phyloP scores from a whole-genome alignment of 2,888 invertebrate species.

The Dexiosoma caninum region DNA sequence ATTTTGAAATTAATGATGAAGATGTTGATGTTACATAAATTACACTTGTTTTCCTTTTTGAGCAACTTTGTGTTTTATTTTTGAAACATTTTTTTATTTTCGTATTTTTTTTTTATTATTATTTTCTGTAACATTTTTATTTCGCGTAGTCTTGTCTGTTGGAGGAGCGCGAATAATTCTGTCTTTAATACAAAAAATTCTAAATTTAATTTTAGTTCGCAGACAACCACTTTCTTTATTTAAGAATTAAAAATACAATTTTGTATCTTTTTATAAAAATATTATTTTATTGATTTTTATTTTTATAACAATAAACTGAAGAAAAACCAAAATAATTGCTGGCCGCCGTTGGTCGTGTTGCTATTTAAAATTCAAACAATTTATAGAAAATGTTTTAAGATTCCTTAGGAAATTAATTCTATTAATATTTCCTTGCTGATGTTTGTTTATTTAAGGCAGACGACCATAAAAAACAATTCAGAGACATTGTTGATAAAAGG shows the following conservation, averaged over 20 bases:
- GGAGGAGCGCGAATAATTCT: slow-evolving; percentile 29
- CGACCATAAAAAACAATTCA: neutral
- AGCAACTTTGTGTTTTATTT: slow-evolving; percentile 42
- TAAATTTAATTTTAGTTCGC: slow-evolving; percentile 53
- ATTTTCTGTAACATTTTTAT: neutral
- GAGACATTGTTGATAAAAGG: slow-evolving; percentile 21
- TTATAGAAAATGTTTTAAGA: slow-evolving; percentile 39
- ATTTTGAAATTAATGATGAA: slow-evolving; percentile 14
- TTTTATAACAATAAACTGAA: slow-evolving; percentile 47
- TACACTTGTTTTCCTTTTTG: neutral
- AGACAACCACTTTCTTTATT: slow-evolving; percentile 59
- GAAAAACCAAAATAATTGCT: slow-evolving; percentile 19
- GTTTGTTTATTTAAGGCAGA: neutral
- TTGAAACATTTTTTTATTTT: slow-evolving; percentile 23
- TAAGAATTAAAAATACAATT: slow-evolving; percentile 41
- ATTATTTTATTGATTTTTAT: slow-evolving; percentile 57
- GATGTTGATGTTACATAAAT: neutral
- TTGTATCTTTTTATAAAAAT: slow-evolving; percentile 37
- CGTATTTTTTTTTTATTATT: neutral
- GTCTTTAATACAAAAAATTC: slow-evolving; percentile 37
- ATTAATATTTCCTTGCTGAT: slow-evolving; percentile 34
- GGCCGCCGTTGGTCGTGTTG: slow-evolving; percentile 18
- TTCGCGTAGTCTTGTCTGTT: neutral
- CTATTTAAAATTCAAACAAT: slow-evolving; percentile 38
- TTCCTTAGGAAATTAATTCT: slow-evolving; percentile 5